phyloP scores from a whole-genome alignment of 2,113 vertebrate genomes.

The Anthoscopus minutus region DNA sequence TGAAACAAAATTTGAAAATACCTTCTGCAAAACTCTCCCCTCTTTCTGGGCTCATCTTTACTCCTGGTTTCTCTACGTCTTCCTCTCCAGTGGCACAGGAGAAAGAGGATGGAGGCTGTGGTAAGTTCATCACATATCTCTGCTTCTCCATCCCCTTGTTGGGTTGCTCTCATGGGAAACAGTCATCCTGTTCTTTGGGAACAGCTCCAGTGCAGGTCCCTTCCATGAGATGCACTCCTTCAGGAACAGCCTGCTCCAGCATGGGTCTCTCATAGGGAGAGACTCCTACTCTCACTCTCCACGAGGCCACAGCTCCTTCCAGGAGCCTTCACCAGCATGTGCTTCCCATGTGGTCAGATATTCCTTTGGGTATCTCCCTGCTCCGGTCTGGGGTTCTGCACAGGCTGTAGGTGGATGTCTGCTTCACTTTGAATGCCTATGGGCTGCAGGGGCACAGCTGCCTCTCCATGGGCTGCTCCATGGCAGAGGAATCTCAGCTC shows the following conservation, averaged over 20 bases:
- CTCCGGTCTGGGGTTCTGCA: accelerated
- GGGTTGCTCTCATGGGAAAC: accelerated
- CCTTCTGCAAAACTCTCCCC: background rate
- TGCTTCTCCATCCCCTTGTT: background rate
- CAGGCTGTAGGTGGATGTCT: background rate
- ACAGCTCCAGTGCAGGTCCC: background rate
- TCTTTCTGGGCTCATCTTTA: background rate
- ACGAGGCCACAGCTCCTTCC: background rate
- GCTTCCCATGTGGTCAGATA: background rate
- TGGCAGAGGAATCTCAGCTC: accelerated
- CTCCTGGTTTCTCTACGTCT: background rate
- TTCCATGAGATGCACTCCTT: background rate
- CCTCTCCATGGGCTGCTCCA: background rate
- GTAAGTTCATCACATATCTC: background rate
- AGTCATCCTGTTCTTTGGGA: background rate
- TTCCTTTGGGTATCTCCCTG: background rate
- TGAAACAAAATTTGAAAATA: background rate
- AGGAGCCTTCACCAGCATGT: background rate
- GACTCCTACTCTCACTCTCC: too few species aligned
- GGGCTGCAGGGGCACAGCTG: background rate
- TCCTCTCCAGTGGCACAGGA: background rate
- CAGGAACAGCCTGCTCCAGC: background rate
- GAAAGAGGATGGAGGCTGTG: background rate
- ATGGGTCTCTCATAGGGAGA: too few species aligned
- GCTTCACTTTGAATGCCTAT: accelerated